Evolutionary conservation across 1,140 invertebrate species (phyloP), one percentile per base, ranked within the genome.

Genomic region (Drosophila sp.): DNA sequence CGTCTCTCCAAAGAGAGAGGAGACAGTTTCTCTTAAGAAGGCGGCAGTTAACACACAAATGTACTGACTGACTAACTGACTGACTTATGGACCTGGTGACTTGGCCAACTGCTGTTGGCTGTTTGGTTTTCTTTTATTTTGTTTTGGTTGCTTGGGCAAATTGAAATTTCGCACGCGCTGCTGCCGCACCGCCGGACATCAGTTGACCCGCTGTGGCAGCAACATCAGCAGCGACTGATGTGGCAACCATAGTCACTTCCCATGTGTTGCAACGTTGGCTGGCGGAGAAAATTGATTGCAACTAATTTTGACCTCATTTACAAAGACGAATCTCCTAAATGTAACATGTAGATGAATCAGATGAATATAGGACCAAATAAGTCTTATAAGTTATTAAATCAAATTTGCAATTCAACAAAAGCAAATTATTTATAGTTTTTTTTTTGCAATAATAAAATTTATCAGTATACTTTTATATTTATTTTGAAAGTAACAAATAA

Each of bases 111-210:
- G 25, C 14, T 50, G 46, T 38, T 38, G 36, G 11, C 7, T 50
- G 11, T 3, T n/a, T 50, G 6, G 27, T 18, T 16, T n/a, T n/a
- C n/a, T n/a, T n/a, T n/a, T n/a, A n/a, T n/a, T n/a, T n/a, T n/a
- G n/a, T n/a, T n/a, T n/a, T 32, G 6, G 40, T 9, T 7, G 27
- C 16, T 32, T 54, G 32, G 38, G 25, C 50, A 65, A 66, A 66
- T 66, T 66, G 53, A 57, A 66, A 66, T 57, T 66, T 66, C 29
- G 63, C 63, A 67, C 25, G 64, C 54, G 54, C 29, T 6, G 32
- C 14, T 36, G 59, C 45, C 43, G 32, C 59, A 32, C 61, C 61
- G 65, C 46, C 3, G 32, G 58, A 43, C 50, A 53, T 59, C 56
- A 43, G 46, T 61, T 62, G 66, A 70, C 66, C 48, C 58, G 48